Base-by-base conservation (phyloP, 2,888 invertebrate genomes). In the Scrobipalpa atriplicella region DNA sequence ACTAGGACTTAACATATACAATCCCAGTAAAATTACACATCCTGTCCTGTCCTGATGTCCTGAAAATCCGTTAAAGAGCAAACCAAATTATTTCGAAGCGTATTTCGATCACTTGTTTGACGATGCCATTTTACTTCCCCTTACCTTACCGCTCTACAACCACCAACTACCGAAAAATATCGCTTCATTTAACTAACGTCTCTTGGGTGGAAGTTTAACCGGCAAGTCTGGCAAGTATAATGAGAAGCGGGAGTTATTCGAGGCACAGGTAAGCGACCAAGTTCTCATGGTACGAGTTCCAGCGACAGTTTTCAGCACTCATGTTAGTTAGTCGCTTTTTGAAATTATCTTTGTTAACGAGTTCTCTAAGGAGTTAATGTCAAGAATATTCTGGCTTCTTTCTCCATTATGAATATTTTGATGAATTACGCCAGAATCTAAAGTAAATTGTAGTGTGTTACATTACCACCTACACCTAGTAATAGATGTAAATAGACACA, bases 241-340 rank as follows among this genome's bases (percentile, higher is more conserved):
- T 64, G 64, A 64, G 64, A 47, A 41, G 47, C 43, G 36, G 18
- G 63, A 64, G 64, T 64, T 64, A 64, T 54, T 64, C 47, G 10
- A 19, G 29, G 51, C 21, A 39, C 19, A 62, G 43, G 62, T 62
- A 56, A 56, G 21, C 54, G 54, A 21, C 54, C 21, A 56, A 56
- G 29, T 56, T 21, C 21, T 21, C 11, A 56, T 13, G 21, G 54
- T 56, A 19, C 21, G 47, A 47, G 19, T 56, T 21, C 29, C 54
- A 21, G 54, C 19, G 54, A 56, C 54, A 56, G 54, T 56, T 56
- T 56, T 56, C 54, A 56, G 54, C 21, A 21, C 54, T 56, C 54
- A 56, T 56, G 54, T 56, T 56, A 18, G 54, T 29, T 21, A 56
- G 54, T 21, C 54, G 21, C 21, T 56, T 29, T 56, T 56, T 11